phyloP scores from a whole-genome alignment of 2,888 invertebrate genomes.

The Dysmachus trigonus region DNA sequence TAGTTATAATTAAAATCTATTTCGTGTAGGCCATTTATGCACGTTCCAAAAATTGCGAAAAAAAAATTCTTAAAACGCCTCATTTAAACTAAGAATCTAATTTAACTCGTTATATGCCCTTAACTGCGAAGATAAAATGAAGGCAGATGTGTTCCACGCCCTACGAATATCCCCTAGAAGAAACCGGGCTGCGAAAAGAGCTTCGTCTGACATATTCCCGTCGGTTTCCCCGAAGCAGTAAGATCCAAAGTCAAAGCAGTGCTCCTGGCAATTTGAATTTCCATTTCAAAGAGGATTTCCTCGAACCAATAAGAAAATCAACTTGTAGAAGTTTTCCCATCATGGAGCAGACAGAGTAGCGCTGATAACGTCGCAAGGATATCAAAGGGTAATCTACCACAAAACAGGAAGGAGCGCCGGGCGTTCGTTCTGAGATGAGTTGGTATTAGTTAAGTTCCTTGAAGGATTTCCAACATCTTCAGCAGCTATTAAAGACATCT shows the following conservation, averaged over 20 bases:
- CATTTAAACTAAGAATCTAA: background rate
- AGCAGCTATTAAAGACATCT: constrained; percentile 1
- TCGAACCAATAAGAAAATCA: constrained; percentile 48
- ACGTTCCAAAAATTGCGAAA: background rate
- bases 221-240: background rate
- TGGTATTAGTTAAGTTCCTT: constrained; percentile 34
- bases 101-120: background rate
- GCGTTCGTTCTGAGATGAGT: background rate
- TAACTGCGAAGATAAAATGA: background rate
- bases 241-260: constrained; percentile 47
- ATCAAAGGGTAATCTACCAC: constrained; percentile 34
- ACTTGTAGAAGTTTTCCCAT: constrained; percentile 48
- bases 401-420: background rate
- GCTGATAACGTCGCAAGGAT: constrained; percentile 34
- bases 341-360: constrained; percentile 8
- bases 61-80: background rate
- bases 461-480: constrained; percentile 23
- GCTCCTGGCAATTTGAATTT: constrained; percentile 49
- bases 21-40: background rate
- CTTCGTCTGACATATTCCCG: constrained; percentile 12
- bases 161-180: background rate
- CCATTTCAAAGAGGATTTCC: constrained; percentile 49
- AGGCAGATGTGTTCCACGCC: background rate
- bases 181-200: background rate
- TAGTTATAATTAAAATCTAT: background rate